A percentile compares a stretch with the other conserved stretches of the same genome.
phyloP scores from a whole-genome alignment of 2,113 vertebrate genomes.

The Holacanthus passer region DNA sequence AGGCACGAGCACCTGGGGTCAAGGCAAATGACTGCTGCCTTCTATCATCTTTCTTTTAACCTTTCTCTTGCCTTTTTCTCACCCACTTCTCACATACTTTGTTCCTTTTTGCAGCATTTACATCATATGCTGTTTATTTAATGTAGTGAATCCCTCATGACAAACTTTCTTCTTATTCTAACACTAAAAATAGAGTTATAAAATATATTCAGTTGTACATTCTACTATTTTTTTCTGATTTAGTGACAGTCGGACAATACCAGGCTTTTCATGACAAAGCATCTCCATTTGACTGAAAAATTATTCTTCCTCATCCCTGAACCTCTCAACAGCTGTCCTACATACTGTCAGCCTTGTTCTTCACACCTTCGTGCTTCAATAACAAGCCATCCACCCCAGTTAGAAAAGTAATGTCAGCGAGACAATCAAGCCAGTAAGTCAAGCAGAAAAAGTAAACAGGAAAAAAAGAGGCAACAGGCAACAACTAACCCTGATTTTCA shows the following conservation, averaged over 20 bases:
- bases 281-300: conserved; percentile 1
- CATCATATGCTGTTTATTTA: background rate
- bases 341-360: conserved; percentile 50
- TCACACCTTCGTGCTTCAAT: background rate
- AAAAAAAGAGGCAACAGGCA: conserved; percentile 47
- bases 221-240: conserved; percentile 8
- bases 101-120: conserved; percentile 37
- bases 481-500: conserved; percentile 69
- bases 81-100: conserved; percentile 48
- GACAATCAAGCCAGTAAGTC: background rate
- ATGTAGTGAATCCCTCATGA: background rate
- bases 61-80: conserved; percentile 25
- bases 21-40: conserved; percentile 33
- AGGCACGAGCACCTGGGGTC: conserved; percentile 46
- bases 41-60: background rate
- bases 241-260: background rate
- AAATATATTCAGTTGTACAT: conserved; percentile 41
- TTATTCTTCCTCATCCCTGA: conserved; percentile 1
- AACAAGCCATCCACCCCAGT: conserved; percentile 3
- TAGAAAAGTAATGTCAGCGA: conserved; percentile 34
- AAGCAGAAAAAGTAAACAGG: conserved; percentile 33
- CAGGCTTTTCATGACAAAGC: background rate
- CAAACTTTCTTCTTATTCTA: background rate
- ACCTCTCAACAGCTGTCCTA: conserved; percentile 39
- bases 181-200: background rate